phyloP scores from a whole-genome alignment of 1,140 invertebrate species.

The Dendrolimus kikuchii region DNA sequence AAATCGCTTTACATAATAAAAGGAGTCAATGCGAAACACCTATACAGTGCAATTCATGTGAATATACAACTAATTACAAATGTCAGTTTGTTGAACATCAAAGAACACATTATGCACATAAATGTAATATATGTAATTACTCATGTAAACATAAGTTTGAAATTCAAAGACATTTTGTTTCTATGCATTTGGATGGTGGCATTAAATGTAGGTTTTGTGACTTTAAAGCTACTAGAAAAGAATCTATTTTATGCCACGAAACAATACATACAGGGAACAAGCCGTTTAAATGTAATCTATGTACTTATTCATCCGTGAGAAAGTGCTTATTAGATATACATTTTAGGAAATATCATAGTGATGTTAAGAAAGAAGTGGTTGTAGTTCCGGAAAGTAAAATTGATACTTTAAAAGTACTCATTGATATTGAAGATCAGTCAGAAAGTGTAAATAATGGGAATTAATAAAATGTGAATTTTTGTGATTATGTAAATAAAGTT shows the following conservation, averaged over 20 bases:
- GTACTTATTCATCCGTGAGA: constrained; percentile 33
- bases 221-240: constrained; percentile 33
- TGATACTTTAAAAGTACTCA: too few species aligned
- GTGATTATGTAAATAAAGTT: too few species aligned
- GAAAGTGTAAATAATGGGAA: too few species aligned
- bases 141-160: constrained; percentile 43
- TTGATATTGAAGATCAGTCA: too few species aligned
- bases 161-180: constrained; percentile 30
- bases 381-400: too few species aligned
- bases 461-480: too few species aligned
- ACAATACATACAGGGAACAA: constrained; percentile 43
- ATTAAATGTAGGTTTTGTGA: constrained; percentile 43
- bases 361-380: constrained; percentile 5
- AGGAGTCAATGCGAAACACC: constrained; percentile 22
- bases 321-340: constrained; percentile 32
- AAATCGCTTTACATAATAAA: constrained; percentile 46
- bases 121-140: constrained; percentile 35
- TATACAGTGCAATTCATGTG: constrained; percentile 25
- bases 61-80: constrained; percentile 34
- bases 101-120: constrained; percentile 34
- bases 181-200: constrained; percentile 29
- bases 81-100: constrained; percentile 41
- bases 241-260: constrained; percentile 37
- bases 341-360: constrained; percentile 30
- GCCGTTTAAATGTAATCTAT: constrained; percentile 34